Conservation (phyloP, 1,140 invertebrate genomes). For the Eriosoma lanigerum region DNA sequence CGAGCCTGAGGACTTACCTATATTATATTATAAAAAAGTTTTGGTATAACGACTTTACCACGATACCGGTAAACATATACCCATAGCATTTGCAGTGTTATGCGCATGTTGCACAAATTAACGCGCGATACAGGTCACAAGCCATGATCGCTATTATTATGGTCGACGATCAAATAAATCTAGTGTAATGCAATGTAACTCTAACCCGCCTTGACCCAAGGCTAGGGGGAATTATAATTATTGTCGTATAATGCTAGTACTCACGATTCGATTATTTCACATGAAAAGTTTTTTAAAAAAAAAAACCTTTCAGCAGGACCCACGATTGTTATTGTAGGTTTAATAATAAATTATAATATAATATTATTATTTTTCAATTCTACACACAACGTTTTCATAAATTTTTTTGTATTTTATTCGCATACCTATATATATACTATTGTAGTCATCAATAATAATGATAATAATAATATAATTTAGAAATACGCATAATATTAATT, state of each 20-base stretch:
- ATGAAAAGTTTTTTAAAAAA: not conserved
- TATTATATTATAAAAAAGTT: not conserved
- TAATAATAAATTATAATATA: no score
- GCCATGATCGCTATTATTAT: constrained; percentile 36
- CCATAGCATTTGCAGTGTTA: not conserved
- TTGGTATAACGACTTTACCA: not conserved
- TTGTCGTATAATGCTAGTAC: not conserved
- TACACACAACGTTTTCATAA: no score
- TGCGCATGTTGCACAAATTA: constrained; percentile 43
- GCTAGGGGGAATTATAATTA: constrained; percentile 31
- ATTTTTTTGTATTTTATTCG: no score
- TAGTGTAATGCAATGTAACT: constrained; percentile 37
- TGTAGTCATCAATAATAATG: no score
- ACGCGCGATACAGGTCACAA: constrained; percentile 44
- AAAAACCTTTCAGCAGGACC: not conserved
- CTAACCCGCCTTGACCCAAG: constrained; percentile 49
- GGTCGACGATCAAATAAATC: constrained; percentile 35
- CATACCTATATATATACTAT: no score
- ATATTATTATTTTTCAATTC: no score
- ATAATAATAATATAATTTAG: no score
- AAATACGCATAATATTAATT: not conserved
- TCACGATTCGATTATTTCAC: constrained; percentile 48
- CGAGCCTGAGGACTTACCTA: not conserved
- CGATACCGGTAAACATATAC: not conserved
- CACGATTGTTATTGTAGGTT: not conserved